phyloP scores from a whole-genome alignment of 2,113 vertebrate species.

The Grammomys dolichurus region DNA sequence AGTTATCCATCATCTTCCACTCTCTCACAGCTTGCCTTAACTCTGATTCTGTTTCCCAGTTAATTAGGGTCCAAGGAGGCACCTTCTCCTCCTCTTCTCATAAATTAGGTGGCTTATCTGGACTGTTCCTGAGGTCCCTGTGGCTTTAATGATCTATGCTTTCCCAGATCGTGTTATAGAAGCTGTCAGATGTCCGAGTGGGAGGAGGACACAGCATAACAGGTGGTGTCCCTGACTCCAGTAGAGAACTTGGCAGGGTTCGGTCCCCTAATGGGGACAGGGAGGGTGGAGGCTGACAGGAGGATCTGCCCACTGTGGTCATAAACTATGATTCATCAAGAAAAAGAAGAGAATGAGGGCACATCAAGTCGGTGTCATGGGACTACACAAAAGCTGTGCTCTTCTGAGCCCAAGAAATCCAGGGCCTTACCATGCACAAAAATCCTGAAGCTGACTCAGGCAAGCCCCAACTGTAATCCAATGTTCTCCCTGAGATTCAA shows the following conservation, averaged over 20 bases:
- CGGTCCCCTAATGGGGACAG: not conserved
- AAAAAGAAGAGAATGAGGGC: not conserved
- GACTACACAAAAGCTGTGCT: not conserved
- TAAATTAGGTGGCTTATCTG: not conserved
- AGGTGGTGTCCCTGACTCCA: slow-evolving; percentile 77
- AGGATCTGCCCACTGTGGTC: slow-evolving; percentile 62
- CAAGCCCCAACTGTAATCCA: not conserved
- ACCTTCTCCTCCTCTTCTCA: not conserved
- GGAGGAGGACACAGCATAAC: slow-evolving; percentile 68
- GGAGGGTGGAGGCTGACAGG: slow-evolving; percentile 35
- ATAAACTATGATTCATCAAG: slow-evolving; percentile 69
- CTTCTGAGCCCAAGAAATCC: not conserved
- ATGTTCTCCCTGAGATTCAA: slow-evolving; percentile 30
- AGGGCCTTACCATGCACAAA: not conserved
- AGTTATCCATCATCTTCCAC: not conserved
- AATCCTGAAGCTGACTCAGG: not conserved
- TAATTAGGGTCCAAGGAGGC: not conserved
- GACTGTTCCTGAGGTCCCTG: not conserved
- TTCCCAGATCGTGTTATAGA: slow-evolving; percentile 1
- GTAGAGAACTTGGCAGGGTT: slow-evolving; percentile 72
- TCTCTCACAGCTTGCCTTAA: not conserved
- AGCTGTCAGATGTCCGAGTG: slow-evolving; percentile 77
- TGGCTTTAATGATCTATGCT: slow-evolving; percentile 27
- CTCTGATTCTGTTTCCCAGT: not conserved
- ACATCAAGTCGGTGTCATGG: not conserved